phyloP scores from a whole-genome alignment of 1,140 invertebrate genomes.

The Steinernema feltiae region DNA sequence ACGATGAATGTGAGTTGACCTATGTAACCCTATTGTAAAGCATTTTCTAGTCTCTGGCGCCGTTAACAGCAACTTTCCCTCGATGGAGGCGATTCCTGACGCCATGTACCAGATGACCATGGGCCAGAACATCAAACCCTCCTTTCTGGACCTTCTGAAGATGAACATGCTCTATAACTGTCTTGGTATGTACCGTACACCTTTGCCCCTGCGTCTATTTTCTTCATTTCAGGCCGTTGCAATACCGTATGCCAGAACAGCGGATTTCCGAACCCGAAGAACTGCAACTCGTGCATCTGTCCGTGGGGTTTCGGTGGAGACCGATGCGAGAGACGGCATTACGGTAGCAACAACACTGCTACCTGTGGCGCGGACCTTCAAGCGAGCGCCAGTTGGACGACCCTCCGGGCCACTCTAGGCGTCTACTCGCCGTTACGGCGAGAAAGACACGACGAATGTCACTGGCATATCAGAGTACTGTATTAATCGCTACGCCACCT shows the following conservation, averaged over 20 bases:
- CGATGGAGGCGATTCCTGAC: background rate
- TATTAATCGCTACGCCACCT: too few relatives aligned
- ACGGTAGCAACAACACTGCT: background rate
- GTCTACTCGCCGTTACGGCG: background rate
- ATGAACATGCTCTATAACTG: background rate
- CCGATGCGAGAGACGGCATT: background rate
- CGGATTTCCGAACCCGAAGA: conserved; percentile 43
- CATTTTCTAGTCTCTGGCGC: background rate
- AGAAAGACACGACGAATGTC: background rate
- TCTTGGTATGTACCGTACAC: background rate
- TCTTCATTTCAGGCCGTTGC: background rate
- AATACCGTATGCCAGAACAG: conserved; percentile 20
- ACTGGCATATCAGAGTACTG: background rate
- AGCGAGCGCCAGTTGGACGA: background rate
- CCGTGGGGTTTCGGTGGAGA: conserved; percentile 31
- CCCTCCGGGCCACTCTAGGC: background rate
- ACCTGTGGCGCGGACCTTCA: background rate
- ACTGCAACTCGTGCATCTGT: conserved; percentile 37
- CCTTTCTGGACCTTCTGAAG: conserved; percentile 27
- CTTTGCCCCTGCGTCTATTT: background rate
- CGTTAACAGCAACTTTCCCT: background rate
- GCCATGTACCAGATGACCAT: conserved; percentile 17
- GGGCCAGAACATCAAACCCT: conserved; percentile 27
- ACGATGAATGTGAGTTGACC: too few relatives aligned
- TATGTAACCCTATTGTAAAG: background rate